Evolutionary conservation across 2,888 invertebrate species (phyloP), one percentile per base, ranked within the genome.

Genomic region (Tenthredo amoena): DNA sequence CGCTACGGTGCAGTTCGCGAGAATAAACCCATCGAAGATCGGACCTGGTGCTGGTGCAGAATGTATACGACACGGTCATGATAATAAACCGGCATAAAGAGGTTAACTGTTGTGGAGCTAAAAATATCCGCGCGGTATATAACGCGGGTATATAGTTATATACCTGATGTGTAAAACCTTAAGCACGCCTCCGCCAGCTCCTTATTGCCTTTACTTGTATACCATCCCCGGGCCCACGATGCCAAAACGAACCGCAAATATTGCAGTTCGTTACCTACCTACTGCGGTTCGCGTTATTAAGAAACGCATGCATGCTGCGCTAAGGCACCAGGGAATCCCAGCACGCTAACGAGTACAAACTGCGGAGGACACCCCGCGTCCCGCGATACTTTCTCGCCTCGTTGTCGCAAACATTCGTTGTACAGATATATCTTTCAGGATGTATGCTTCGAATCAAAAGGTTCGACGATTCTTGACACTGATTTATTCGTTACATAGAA

Each of bases 61-160:
- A 85, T 85, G 86, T 84, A 81, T 86, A 86, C 77, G n/a, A 34
- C 76, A 37, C 55, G 76, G 12, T 18, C 81, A 81, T 85, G 87
- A 86, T 87, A 86, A 85, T 87, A 86, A 89, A 89, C 87, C 88
- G 86, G 87, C 82, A 88, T 89, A 89, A 89, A 89, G 88, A 89
- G 89, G 88, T 88, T 88, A 89, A 89, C 89, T 88, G 89, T 89
- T 88, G 87, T 85, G 87, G 81, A 86, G 89, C 88, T 89, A 89
- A 89, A 89, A 89, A 89, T 89, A 89, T 86, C 88, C 86, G 65
- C 86, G 65, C 86, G 85, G 84, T 87, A 79, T 34, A 79, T 79
- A 79, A 79, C 37, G 55, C 34, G 18, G 50, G 55, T 55, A n/a
- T 77, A 34, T 74, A 58, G n/a, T 37, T 37, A 26, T n/a, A 6